Conservation (phyloP, 2,113 vertebrate species). For the Pleuronectes platessa region DNA sequence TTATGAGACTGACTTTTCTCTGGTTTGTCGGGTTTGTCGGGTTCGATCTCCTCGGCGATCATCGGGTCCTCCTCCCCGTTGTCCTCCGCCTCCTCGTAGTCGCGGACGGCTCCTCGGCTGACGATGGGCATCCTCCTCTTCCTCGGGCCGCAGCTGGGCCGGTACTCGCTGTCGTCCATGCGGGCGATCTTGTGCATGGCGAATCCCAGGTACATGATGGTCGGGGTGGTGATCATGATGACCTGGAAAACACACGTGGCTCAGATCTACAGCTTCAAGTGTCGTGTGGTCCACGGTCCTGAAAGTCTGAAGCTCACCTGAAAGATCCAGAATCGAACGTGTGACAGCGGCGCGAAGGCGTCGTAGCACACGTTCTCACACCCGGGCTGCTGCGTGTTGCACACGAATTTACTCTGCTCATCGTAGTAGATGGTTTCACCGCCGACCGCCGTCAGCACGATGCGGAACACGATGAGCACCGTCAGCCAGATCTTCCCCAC, state of each 20-base stretch:
- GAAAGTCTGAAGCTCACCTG: constrained; percentile 70
- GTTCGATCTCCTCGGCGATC: constrained; percentile 87
- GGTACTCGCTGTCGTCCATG: constrained; percentile 72
- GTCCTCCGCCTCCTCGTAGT: constrained; percentile 88
- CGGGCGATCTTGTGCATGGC: constrained; percentile 90
- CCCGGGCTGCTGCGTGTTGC: constrained; percentile 90
- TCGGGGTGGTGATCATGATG: constrained; percentile 88
- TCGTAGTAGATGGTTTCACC: constrained; percentile 93
- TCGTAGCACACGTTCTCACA: constrained; percentile 94
- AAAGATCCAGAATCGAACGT: constrained; percentile 91
- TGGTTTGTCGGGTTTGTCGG: constrained; percentile 75
- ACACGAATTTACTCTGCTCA: constrained; percentile 91
- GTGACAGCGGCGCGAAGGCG: constrained; percentile 87
- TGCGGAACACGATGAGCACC: constrained; percentile 89
- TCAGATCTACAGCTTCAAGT: not conserved
- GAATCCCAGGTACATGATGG: constrained; percentile 90
- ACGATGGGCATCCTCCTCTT: constrained; percentile 78
- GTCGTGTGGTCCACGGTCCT: not conserved
- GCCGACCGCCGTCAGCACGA: constrained; percentile 89
- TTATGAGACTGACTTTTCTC: constrained; percentile 36
- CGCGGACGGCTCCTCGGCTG: constrained; percentile 77
- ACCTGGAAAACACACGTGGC: constrained; percentile 63
- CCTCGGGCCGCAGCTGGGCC: constrained; percentile 13
- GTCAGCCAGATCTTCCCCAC: constrained; percentile 94
- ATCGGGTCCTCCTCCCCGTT: constrained; percentile 90